Base-by-base conservation (phyloP, 2,888 invertebrate genomes). In the Chromoteleia sp. region DNA sequence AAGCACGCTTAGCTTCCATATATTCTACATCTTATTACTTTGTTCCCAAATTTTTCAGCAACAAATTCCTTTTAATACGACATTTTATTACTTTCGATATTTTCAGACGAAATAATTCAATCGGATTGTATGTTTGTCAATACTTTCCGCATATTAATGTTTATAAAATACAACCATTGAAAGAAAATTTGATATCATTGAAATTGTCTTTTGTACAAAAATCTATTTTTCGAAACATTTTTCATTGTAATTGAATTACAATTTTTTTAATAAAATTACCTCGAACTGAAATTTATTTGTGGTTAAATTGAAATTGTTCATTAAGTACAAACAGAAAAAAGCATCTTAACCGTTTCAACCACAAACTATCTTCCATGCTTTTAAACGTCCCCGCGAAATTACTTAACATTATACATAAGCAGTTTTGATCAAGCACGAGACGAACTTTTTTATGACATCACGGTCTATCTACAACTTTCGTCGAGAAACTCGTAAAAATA, bases 381-480 rank as follows among this genome's bases (percentile, higher is more conserved):
- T 43, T n/a, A 68, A 56, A 17, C 19, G 10, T 25, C 15, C 3
- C 36, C n/a, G 30, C 14, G 33, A 45, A 68, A 68, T 68, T 68
- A 45, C 68, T 68, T 68, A 56, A 45, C 68, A 33, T 56, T 56
- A 45, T 45, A 68, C 56, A 45, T 68, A 56, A 68, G 56, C 33
- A 58, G 45, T 56, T 70, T 58, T 70, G 30, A 56, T 68, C 54
- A 56, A 56, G 19, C 56, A 29, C 30, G 52, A 67, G 29, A n/a
- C n/a, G 39, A 67, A 68, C 56, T 68, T 68, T 65, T 68, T 68
- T 68, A 68, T 56, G 43, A 33, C 56, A 43, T 56, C 41, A 39
- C 30, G 43, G n/a, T 50, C 36, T 71, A 50, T 50, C 54, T 54
- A 41, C 59, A 48, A 50, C 17, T 59, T 58, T 50, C 10, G 29